phyloP scores from a whole-genome alignment of 2,797 vertebrate species.

The Anguilla pacifica region DNA sequence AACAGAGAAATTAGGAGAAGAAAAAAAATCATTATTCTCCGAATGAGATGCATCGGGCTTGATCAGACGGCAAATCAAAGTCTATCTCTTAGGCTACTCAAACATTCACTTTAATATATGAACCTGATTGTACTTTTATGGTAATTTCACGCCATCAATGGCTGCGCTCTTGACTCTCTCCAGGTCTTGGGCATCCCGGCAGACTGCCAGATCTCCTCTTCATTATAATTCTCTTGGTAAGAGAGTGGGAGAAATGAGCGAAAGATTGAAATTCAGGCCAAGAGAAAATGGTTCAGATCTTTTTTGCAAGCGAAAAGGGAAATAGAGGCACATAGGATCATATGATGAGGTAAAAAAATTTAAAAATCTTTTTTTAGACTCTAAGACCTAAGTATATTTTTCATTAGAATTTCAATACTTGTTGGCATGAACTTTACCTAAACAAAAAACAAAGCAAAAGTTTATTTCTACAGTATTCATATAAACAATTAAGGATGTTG shows the following conservation, averaged over 20 bases:
- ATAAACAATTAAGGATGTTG: not conserved
- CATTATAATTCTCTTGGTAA: slow-evolving; percentile 99
- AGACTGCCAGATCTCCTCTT: slow-evolving; percentile 90
- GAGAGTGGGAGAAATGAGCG: slow-evolving; percentile 91
- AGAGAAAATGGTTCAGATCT: slow-evolving; percentile 92
- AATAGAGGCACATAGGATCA: not conserved
- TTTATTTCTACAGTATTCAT: not conserved
- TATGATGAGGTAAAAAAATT: not conserved
- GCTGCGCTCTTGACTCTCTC: slow-evolving; percentile 95
- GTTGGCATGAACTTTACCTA: not conserved
- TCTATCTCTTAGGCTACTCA: slow-evolving; percentile 98
- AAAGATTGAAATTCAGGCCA: slow-evolving; percentile 92
- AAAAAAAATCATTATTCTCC: slow-evolving; percentile 91
- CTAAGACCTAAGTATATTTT: slow-evolving; percentile 37
- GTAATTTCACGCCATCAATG: slow-evolving; percentile 96
- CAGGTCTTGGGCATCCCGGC: slow-evolving; percentile 90
- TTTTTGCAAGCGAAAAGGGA: slow-evolving; percentile 49
- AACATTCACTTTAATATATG: slow-evolving; percentile 99
- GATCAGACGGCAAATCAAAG: slow-evolving; percentile 99
- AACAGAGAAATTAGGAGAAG: slow-evolving; percentile 71
- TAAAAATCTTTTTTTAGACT: slow-evolving; percentile 44
- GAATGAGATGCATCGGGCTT: slow-evolving; percentile 97
- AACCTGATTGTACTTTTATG: slow-evolving; percentile 99
- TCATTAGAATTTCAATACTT: not conserved
- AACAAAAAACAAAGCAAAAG: not conserved